Percentiles rank a stretch among this genome's conserved stretches.
Conservation (phyloP, 2,113 vertebrate genomes). For the Podarcis raffonei region DNA sequence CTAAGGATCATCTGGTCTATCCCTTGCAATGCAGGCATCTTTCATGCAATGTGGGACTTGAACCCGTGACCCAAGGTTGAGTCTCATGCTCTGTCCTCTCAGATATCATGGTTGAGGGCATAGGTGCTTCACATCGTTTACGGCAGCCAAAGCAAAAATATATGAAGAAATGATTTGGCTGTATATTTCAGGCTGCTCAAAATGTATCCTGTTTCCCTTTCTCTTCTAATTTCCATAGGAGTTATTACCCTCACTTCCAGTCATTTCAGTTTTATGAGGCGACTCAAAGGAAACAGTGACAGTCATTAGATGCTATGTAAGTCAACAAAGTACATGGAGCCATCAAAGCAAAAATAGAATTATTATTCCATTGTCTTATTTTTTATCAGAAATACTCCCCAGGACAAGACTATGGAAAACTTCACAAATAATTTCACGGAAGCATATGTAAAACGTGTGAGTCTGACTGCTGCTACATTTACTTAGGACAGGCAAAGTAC, state of each 20-base stretch:
- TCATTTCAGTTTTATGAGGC: background rate
- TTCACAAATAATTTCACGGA: background rate
- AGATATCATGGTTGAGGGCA: background rate
- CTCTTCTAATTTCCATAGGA: background rate
- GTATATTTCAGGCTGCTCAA: background rate
- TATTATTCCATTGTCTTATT: conserved; percentile 4
- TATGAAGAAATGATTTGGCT: background rate
- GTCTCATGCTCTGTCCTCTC: too few relatives aligned
- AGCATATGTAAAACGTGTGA: background rate
- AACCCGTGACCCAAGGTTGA: too few relatives aligned
- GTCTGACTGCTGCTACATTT: background rate
- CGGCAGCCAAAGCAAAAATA: background rate
- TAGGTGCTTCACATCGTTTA: background rate
- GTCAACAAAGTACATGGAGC: background rate
- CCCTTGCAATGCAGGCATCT: too few relatives aligned
- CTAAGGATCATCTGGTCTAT: too few relatives aligned
- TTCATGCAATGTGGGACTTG: too few relatives aligned
- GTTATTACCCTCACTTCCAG: background rate
- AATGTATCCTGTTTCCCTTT: background rate
- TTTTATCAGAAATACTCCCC: background rate
- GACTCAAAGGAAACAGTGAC: conserved; percentile 7
- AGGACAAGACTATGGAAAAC: background rate
- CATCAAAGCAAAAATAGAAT: conserved; percentile 8
- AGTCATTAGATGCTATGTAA: background rate
- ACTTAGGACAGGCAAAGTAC: background rate